Conservation (phyloP, 2,888 invertebrate genomes). For the Melanophora roralis region DNA sequence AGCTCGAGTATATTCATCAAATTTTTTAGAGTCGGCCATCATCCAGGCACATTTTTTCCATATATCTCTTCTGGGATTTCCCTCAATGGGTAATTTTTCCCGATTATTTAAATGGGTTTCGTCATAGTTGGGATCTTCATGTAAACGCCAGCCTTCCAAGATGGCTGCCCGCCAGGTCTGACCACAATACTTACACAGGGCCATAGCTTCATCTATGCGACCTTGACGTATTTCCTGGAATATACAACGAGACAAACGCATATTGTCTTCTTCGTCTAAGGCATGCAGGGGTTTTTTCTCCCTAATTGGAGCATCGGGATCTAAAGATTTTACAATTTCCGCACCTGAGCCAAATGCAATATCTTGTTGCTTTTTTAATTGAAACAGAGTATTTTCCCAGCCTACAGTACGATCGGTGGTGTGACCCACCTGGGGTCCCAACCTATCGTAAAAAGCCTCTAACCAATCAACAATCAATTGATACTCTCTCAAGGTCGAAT, state of each 20-base stretch:
- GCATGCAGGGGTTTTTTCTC: constrained; percentile 89
- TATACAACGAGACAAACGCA: constrained; percentile 78
- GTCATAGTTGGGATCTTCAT: constrained; percentile 89
- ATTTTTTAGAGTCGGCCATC: constrained; percentile 79
- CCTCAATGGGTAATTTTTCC: constrained; percentile 81
- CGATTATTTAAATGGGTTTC: constrained; percentile 71
- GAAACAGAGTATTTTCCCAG: constrained; percentile 95
- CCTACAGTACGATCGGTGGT: constrained; percentile 90
- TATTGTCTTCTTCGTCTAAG: constrained; percentile 90
- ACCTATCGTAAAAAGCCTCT: constrained; percentile 86
- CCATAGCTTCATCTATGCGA: constrained; percentile 89
- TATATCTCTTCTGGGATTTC: constrained; percentile 88
- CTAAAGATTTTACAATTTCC: constrained; percentile 83
- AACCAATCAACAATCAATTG: constrained; percentile 96
- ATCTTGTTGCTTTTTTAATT: constrained; percentile 79
- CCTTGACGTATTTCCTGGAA: constrained; percentile 91
- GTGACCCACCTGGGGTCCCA: constrained; percentile 80
- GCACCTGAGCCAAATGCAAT: constrained; percentile 80
- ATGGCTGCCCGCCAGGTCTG: constrained; percentile 95
- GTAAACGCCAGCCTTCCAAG: constrained; percentile 92
- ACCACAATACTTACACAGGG: constrained; percentile 89
- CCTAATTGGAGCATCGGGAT: constrained; percentile 92
- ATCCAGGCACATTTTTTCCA: constrained; percentile 87
- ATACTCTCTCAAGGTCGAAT: constrained; percentile 82
- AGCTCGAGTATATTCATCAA: constrained; percentile 81